phyloP scores from a whole-genome alignment of 2,113 vertebrate species.

The Rhinoderma darwinii region DNA sequence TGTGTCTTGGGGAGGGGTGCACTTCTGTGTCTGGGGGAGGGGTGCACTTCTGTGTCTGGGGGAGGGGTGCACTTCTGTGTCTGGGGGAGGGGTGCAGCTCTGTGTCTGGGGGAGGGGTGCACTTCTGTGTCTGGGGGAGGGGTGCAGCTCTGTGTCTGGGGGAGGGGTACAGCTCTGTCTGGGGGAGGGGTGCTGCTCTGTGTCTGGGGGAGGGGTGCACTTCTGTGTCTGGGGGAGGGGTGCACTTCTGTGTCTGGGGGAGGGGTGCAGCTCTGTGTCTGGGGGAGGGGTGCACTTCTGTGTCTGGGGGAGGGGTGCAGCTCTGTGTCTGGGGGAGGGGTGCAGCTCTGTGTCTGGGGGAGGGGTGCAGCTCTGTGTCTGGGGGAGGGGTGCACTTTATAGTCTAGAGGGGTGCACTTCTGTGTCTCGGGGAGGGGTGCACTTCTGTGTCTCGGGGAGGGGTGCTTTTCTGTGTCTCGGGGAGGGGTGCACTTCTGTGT shows the following conservation, averaged over 20 bases:
- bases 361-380: no score
- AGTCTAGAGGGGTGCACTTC: neutral
- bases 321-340: neutral
- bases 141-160: neutral
- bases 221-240: neutral
- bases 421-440: neutral
- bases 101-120: neutral
- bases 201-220: neutral
- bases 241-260: no score
- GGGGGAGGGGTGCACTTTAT: conserved; percentile 8
- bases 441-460: no score
- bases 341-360: neutral
- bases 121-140: neutral
- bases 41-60: neutral
- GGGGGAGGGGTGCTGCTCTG: no score
- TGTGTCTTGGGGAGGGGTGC: neutral
- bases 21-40: no score
- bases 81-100: no score
- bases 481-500: no score
- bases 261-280: no score
- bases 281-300: neutral
- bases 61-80: no score
- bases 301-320: no score
- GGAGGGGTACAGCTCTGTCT: no score
- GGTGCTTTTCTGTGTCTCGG: neutral